Conservation (phyloP, 2,113 vertebrate genomes). For the Cacatua alba region DNA sequence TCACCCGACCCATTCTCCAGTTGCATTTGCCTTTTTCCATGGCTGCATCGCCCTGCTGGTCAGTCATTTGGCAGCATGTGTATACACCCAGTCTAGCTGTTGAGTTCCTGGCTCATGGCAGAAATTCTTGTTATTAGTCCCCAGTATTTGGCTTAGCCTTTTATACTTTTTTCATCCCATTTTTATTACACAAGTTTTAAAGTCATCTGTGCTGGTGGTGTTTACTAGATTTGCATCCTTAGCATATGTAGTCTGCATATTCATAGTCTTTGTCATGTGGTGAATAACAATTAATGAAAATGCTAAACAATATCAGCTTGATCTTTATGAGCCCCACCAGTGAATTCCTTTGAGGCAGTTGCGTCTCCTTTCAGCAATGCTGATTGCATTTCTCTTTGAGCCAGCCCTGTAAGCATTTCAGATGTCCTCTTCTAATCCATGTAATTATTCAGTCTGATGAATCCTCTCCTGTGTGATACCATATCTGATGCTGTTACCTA, state of each 20-base stretch:
- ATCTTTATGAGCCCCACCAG: background rate
- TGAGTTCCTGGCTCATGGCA: background rate
- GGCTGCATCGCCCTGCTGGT: background rate
- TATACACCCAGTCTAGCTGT: background rate
- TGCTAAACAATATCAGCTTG: background rate
- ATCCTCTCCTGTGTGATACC: constrained; percentile 29
- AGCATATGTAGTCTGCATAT: background rate
- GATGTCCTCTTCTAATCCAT: constrained; percentile 59
- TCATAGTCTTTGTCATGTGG: background rate
- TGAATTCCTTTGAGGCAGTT: background rate
- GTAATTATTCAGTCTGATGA: constrained; percentile 63
- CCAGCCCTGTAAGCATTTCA: background rate
- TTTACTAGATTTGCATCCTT: background rate
- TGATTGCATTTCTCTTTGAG: constrained; percentile 31
- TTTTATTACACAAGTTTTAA: constrained; percentile 25
- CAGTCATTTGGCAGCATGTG: background rate
- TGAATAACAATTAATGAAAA: constrained; percentile 42
- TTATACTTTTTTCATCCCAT: background rate
- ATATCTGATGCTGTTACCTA: constrained; percentile 60
- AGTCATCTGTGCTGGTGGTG: background rate
- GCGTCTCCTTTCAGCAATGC: background rate
- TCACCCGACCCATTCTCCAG: background rate
- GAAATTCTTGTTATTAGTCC: constrained; percentile 31
- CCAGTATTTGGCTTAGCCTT: constrained; percentile 36
- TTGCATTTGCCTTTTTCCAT: constrained; percentile 29